A percentile compares a stretch with the other conserved stretches of the same genome.
phyloP scores from a whole-genome alignment of 2,888 invertebrate genomes.

The Drosophila algonquin region DNA sequence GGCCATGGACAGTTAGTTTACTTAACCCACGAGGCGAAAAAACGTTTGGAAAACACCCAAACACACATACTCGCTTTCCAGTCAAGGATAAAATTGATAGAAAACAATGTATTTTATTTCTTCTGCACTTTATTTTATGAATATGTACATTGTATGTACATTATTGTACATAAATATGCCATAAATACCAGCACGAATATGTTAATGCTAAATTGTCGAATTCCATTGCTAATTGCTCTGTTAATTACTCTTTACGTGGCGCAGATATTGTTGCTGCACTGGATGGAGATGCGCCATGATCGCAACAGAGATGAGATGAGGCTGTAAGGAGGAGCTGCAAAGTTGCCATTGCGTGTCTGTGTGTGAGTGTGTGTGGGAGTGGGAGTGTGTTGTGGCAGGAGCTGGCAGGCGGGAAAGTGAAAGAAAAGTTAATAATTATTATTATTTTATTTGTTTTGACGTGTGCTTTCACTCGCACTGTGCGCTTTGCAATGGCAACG shows the following conservation, averaged over 20 bases:
- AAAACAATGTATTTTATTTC: not conserved
- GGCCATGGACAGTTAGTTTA: slow-evolving; percentile 23
- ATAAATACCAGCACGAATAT: slow-evolving; percentile 53
- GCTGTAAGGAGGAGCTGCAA: not conserved
- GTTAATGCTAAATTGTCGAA: slow-evolving; percentile 53
- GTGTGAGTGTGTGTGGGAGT: too few species aligned
- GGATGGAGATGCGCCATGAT: not conserved
- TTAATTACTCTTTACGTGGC: slow-evolving; percentile 47
- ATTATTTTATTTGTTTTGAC: slow-evolving; percentile 11
- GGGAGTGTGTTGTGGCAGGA: slow-evolving; percentile 19
- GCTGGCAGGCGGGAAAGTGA: slow-evolving; percentile 58
- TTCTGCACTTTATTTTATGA: not conserved
- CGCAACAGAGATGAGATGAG: too few species aligned
- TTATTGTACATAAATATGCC: slow-evolving; percentile 7
- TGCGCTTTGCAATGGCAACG: slow-evolving; percentile 48
- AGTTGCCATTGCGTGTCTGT: slow-evolving; percentile 16
- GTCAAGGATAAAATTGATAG: not conserved
- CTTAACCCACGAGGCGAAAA: not conserved
- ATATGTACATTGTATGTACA: not conserved
- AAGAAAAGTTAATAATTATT: slow-evolving; percentile 40
- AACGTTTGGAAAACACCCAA: slow-evolving; percentile 6
- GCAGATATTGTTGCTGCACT: not conserved
- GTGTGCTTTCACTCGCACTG: slow-evolving; percentile 63
- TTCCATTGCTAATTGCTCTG: slow-evolving; percentile 57
- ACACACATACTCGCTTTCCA: not conserved